Conservation (phyloP, 2,797 vertebrate genomes). For the Psittacula derbiana region DNA sequence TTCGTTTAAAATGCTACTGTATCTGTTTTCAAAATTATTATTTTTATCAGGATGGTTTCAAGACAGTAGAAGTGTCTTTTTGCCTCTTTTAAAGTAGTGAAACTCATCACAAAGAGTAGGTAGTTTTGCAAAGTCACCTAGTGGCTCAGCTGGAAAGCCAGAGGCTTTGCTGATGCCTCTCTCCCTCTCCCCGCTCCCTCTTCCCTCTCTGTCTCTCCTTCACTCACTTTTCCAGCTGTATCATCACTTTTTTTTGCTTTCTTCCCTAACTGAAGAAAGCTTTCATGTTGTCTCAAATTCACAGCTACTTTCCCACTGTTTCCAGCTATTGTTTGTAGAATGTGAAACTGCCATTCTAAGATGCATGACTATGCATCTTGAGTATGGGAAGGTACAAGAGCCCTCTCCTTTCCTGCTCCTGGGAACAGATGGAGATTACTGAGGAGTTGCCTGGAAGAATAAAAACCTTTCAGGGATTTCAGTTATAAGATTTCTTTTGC, state of each 20-base stretch:
- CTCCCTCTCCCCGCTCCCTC: fast-evolving
- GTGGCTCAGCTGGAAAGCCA: background rate
- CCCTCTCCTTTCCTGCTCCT: background rate
- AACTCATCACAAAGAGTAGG: background rate
- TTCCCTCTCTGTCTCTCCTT: background rate
- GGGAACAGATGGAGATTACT: background rate
- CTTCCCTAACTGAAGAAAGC: background rate
- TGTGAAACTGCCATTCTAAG: background rate
- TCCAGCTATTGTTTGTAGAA: background rate
- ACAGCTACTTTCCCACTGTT: background rate
- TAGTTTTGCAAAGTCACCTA: background rate
- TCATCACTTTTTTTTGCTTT: background rate
- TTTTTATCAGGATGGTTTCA: background rate
- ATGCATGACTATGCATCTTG: background rate
- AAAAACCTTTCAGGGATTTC: background rate
- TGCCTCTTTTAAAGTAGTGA: background rate
- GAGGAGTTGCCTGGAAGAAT: background rate
- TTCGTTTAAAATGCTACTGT: background rate
- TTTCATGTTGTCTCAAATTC: background rate
- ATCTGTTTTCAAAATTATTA: background rate
- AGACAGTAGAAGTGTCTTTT: background rate
- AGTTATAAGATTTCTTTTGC: background rate
- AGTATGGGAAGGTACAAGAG: background rate
- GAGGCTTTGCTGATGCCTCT: background rate
- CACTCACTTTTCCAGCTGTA: background rate